Percentiles rank a stretch among this genome's conserved stretches.
phyloP scores from a whole-genome alignment of 1,140 invertebrate species.

The Heliconius eleuchia region DNA sequence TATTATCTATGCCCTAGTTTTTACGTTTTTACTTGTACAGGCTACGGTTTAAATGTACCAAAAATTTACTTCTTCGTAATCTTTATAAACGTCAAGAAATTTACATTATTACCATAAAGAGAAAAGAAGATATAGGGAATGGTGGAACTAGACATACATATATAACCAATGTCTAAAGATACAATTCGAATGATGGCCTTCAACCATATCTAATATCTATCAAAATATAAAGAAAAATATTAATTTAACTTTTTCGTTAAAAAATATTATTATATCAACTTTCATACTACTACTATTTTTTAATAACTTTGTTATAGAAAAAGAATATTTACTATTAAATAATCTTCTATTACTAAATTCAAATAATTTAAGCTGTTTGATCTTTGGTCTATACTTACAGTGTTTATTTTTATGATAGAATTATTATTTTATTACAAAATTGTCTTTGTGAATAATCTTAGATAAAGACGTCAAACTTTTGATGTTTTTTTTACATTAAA shows the following conservation, averaged over 20 bases:
- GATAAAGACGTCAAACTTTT: constrained; percentile 41
- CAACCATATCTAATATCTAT: neutral
- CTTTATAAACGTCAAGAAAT: no score
- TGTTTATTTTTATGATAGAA: constrained; percentile 9
- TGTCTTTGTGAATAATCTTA: neutral
- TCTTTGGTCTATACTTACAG: neutral
- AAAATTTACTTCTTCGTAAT: no score
- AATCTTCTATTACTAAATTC: neutral
- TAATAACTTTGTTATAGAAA: neutral
- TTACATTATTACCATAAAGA: no score
- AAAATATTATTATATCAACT: neutral
- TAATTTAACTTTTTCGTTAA: no score
- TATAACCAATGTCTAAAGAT: neutral
- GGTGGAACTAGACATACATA: neutral
- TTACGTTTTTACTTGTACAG: no score
- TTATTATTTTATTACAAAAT: constrained; percentile 5
- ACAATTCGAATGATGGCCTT: constrained; percentile 6
- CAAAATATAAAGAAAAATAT: neutral
- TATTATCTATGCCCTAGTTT: no score
- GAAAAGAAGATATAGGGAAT: no score
- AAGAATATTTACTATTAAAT: neutral
- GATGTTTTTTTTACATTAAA: constrained; percentile 39
- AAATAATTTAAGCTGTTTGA: constrained; percentile 4
- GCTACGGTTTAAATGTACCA: no score
- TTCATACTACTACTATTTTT: no score